These are phyloP conservation scores for Sinelater perroti DNA, from an alignment of 2,888 invertebrate genomes.

Conservation along the genomic window DNA sequence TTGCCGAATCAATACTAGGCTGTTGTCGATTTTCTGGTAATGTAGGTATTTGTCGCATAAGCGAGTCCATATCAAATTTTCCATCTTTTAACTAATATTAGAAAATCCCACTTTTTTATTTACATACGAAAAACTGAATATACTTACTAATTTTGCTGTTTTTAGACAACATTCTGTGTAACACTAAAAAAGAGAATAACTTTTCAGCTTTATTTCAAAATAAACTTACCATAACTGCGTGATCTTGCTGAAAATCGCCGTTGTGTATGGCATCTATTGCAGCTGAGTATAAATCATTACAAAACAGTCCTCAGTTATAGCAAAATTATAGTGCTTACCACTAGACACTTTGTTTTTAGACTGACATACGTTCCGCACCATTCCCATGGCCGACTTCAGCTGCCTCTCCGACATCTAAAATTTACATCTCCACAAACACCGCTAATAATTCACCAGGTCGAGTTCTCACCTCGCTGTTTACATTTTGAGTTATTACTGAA, in stretches of 20 bases:
- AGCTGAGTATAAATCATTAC: neutral
- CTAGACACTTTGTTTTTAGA: slow-evolving; percentile 1
- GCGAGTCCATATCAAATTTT: neutral
- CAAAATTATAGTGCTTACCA: neutral
- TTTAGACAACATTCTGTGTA: slow-evolving; percentile 1
- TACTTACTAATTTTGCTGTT: slow-evolving; percentile 2
- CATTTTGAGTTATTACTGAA: neutral
- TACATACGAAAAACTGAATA: too few relatives aligned
- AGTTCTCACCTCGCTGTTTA: neutral
- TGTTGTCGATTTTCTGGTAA: neutral
- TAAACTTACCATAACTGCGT: slow-evolving; percentile 1
- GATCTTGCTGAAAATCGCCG: neutral
- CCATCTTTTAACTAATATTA: slow-evolving; percentile 4
- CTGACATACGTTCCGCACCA: slow-evolving; percentile 4
- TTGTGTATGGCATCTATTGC: slow-evolving; percentile 1
- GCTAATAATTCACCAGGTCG: neutral
- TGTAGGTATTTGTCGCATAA: neutral
- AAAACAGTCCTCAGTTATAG: neutral
- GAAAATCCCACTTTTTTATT: too few relatives aligned
- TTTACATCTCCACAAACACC: neutral
- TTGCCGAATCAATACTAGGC: neutral
- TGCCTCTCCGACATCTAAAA: slow-evolving; percentile 5
- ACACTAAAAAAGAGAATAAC: neutral
- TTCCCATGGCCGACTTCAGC: neutral
- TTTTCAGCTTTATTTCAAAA: neutral